A percentile compares a stretch with the other conserved stretches of the same genome.
Evolutionary conservation across 2,113 vertebrate species (phyloP).

Genomic region (Manacus vitellinus): DNA sequence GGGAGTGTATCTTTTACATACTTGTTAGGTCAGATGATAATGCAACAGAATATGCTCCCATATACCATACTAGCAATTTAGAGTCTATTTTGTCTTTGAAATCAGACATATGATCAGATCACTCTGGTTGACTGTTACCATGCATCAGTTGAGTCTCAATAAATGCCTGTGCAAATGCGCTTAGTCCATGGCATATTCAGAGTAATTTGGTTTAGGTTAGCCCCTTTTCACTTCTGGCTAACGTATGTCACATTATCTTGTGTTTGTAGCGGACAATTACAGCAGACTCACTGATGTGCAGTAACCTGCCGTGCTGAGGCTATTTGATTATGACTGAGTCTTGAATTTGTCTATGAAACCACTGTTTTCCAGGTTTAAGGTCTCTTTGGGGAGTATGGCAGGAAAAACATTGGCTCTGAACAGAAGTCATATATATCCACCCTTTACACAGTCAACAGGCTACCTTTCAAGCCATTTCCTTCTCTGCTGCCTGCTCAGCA

Average conservation of each 20-base stretch:
- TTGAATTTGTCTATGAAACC: not conserved
- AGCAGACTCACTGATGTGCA: not conserved
- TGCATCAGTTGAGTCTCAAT: constrained; percentile 1
- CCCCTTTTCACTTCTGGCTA: constrained; percentile 46
- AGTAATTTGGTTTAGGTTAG: constrained; percentile 52
- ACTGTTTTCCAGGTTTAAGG: constrained; percentile 25
- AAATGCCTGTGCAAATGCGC: constrained; percentile 42
- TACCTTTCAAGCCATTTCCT: not conserved
- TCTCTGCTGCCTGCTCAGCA: constrained; percentile 29
- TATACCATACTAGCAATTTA: constrained; percentile 55
- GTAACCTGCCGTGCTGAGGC: not conserved
- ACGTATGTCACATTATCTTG: constrained; percentile 23
- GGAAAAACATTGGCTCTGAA: constrained; percentile 10
- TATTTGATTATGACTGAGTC: not conserved
- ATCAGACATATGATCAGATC: constrained; percentile 53
- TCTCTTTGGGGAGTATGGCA: not conserved
- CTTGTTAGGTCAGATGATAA: constrained; percentile 61
- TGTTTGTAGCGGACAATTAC: constrained; percentile 44
- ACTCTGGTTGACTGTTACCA: constrained; percentile 41
- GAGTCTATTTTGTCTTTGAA: constrained; percentile 59
- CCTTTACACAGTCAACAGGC: not conserved
- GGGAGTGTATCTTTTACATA: constrained; percentile 17
- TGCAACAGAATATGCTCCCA: constrained; percentile 26
- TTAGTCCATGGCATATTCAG: constrained; percentile 26
- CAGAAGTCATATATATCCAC: not conserved